Base-by-base conservation (phyloP, 2,113 vertebrate species). In the Sorex araneus region DNA sequence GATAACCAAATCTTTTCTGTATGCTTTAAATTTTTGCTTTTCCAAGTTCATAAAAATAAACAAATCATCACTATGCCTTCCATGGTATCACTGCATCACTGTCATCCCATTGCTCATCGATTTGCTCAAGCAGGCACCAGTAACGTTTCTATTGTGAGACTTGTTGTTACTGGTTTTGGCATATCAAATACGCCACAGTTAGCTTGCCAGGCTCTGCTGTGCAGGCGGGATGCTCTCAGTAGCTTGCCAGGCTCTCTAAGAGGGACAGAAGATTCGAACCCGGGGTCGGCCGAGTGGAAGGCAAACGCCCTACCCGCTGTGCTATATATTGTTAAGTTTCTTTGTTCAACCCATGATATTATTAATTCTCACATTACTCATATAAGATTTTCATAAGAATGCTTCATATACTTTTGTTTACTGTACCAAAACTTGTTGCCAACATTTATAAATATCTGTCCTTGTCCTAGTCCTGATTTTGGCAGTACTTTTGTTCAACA, bases 61-160 rank as follows among this genome's bases (percentile, higher is more conserved):
- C 50, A 91, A 91, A 86, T 32, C 43, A 84, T 83, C 84, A 91
- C 27, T 91, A 75, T 67, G 9, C 16, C 8, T 85, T 85, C 92
- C 32, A 91, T 87, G 81, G 25, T n/a, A n/a, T n/a, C n/a, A n/a
- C n/a, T n/a, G n/a, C n/a, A n/a, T n/a, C n/a, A n/a, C n/a, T n/a
- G n/a, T n/a, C n/a, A n/a, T n/a, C n/a, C n/a, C n/a, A n/a, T n/a
- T n/a, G n/a, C n/a, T n/a, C n/a, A n/a, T n/a, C n/a, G n/a, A n/a
- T n/a, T n/a, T n/a, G n/a, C n/a, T n/a, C n/a, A n/a, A n/a, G n/a
- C n/a, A n/a, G n/a, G n/a, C n/a, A n/a, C n/a, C n/a, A n/a, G n/a
- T n/a, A n/a, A n/a, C n/a, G n/a, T n/a, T n/a, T n/a, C n/a, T n/a
- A n/a, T n/a, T n/a, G n/a, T n/a, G n/a, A n/a, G n/a, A n/a, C n/a